Percentiles rank a stretch among this genome's conserved stretches.
These are phyloP conservation scores for Cheilosia impressa DNA, from an alignment of 2,888 invertebrate genomes.

Conservation along the genomic window DNA sequence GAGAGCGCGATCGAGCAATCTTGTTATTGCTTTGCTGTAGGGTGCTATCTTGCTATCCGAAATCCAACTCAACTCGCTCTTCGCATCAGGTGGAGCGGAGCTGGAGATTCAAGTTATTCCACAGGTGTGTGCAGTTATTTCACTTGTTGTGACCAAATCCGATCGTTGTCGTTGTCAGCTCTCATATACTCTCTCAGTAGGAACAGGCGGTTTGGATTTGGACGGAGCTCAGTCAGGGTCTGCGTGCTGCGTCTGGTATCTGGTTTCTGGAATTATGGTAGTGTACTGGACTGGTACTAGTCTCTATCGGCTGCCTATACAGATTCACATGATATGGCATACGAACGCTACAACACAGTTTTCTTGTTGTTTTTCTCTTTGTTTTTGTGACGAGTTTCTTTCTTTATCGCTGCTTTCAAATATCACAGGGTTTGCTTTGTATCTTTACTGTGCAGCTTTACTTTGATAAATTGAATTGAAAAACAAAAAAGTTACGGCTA, in stretches of 20 bases:
- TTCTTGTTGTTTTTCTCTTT: conserved; percentile 49
- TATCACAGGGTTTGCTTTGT: conserved; percentile 34
- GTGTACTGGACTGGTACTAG: conserved; percentile 39
- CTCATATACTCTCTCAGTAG: conserved; percentile 27
- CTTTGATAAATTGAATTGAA: conserved; percentile 15
- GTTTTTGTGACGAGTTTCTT: conserved; percentile 60
- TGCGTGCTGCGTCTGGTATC: conserved; percentile 51
- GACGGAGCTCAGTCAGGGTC: conserved; percentile 44
- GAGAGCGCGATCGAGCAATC: conserved; percentile 45
- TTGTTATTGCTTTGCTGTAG: conserved; percentile 7
- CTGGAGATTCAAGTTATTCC: conserved; percentile 72
- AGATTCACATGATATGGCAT: conserved; percentile 49
- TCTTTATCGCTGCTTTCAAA: conserved; percentile 58
- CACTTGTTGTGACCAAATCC: conserved; percentile 70
- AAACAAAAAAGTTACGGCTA: neutral
- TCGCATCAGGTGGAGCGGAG: conserved; percentile 43
- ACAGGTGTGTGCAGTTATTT: conserved; percentile 74
- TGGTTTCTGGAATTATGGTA: conserved; percentile 58
- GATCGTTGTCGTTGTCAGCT: conserved; percentile 34
- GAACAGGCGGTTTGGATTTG: conserved; percentile 12
- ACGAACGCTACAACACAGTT: neutral
- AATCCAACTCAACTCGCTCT: conserved; percentile 12
- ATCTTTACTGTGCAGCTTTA: conserved; percentile 45
- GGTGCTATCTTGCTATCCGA: neutral
- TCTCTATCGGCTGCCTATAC: conserved; percentile 29